Evolutionary conservation across 2,888 invertebrate species (phyloP).

Genomic region (Lissocephala sabroskyi): DNA sequence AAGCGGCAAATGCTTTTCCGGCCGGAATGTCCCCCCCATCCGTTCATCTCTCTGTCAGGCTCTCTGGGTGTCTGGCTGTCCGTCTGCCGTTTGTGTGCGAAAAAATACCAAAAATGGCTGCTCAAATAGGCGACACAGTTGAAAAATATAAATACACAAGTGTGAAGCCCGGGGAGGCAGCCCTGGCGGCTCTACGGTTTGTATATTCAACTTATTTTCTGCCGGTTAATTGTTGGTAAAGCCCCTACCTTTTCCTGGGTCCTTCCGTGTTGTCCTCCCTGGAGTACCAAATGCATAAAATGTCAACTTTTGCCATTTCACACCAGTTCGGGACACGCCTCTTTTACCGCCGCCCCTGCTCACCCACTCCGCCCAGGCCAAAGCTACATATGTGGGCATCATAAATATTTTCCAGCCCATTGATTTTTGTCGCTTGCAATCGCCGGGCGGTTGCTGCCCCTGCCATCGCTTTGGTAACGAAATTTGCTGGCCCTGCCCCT

Average conservation of each 20-base stretch:
- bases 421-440: slow-evolving; percentile 51
- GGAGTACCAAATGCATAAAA: slow-evolving; percentile 36
- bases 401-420: slow-evolving; percentile 62
- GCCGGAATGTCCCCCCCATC: too few species aligned
- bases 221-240: slow-evolving; percentile 4
- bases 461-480: slow-evolving; percentile 15
- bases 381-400: slow-evolving; percentile 40
- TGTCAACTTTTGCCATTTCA: slow-evolving; percentile 57
- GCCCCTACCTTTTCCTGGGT: slow-evolving; percentile 4
- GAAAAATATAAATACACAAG: too few species aligned
- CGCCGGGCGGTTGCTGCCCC: slow-evolving; percentile 15
- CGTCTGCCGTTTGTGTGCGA: neutral
- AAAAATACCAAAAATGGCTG: neutral
- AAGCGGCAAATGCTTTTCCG: slow-evolving; percentile 52
- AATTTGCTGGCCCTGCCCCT: neutral
- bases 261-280: slow-evolving; percentile 1
- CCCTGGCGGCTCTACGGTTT: neutral
- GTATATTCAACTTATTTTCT: slow-evolving; percentile 1
- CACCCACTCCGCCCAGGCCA: neutral
- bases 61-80: neutral
- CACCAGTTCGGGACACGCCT: slow-evolving; percentile 26
- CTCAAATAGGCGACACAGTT: neutral
- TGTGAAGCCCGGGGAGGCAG: too few species aligned
- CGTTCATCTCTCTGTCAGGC: neutral
- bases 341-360: neutral